phyloP scores from a whole-genome alignment of 1,140 invertebrate species.

The Tetragonula clypearis region DNA sequence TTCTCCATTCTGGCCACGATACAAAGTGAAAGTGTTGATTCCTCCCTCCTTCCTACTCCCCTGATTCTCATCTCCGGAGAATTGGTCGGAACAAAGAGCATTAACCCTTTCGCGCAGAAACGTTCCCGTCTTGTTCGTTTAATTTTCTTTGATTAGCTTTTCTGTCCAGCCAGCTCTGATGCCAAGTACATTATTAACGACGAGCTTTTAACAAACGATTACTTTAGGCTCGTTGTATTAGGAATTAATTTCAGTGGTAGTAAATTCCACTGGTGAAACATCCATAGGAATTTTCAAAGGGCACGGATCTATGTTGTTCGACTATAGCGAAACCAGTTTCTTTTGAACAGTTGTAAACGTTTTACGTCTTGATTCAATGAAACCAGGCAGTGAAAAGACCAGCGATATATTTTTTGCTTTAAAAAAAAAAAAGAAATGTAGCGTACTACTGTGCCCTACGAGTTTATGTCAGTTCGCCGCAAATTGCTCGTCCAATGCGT shows the following conservation, averaged over 20 bases:
- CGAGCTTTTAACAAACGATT: not conserved
- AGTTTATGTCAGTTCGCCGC: too few relatives aligned
- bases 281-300: not conserved
- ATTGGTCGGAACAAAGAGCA: not conserved
- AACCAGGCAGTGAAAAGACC: too few relatives aligned
- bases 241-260: not conserved
- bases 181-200: not conserved
- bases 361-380: too few relatives aligned
- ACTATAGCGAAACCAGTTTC: not conserved
- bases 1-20: not conserved
- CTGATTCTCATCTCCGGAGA: not conserved
- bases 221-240: not conserved
- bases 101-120: not conserved
- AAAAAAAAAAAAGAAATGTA: too few relatives aligned
- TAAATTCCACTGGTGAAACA: not conserved
- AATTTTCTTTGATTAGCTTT: not conserved
- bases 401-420: too few relatives aligned
- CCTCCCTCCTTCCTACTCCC: too few relatives aligned
- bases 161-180: too few relatives aligned
- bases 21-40: constrained; percentile 8
- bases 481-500: too few relatives aligned
- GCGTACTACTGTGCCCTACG: too few relatives aligned
- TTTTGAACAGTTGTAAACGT: too few relatives aligned
- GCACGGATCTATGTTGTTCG: not conserved
- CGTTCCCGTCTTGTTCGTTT: too few relatives aligned